These are phyloP conservation scores for Nycticorax nycticorax DNA, from an alignment of 2,113 vertebrate genomes.

Conservation along the genomic window DNA sequence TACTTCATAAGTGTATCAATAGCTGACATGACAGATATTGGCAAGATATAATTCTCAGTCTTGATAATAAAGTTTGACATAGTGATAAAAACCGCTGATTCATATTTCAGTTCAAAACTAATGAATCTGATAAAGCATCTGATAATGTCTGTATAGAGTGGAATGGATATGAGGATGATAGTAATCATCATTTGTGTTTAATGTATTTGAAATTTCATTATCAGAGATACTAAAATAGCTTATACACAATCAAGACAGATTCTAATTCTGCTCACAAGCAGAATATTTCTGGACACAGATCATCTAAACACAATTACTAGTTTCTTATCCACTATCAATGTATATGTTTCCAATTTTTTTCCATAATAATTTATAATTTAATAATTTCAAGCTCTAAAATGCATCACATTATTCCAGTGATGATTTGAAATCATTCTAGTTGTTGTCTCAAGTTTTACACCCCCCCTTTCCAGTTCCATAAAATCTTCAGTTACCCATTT, in stretches of 20 bases:
- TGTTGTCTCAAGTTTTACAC: neutral
- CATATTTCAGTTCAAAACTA: conserved; percentile 32
- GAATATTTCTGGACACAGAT: neutral
- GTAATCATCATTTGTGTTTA: neutral
- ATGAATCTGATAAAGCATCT: neutral
- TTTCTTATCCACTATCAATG: neutral
- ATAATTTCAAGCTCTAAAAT: neutral
- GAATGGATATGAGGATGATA: neutral
- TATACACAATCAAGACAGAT: neutral
- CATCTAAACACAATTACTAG: neutral
- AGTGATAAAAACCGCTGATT: conserved; percentile 3
- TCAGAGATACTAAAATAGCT: neutral
- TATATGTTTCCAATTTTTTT: neutral
- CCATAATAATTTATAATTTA: neutral
- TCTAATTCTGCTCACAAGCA: neutral
- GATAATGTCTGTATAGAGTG: neutral
- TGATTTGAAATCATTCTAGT: neutral
- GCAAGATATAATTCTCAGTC: neutral
- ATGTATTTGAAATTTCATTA: conserved; percentile 40
- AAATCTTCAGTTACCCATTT: neutral
- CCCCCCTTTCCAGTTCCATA: neutral
- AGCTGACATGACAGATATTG: neutral
- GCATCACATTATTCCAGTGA: neutral
- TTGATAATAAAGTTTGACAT: neutral
- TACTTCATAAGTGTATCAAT: neutral